phyloP scores from a whole-genome alignment of 2,888 invertebrate species.

The Colostygia pectinataria region DNA sequence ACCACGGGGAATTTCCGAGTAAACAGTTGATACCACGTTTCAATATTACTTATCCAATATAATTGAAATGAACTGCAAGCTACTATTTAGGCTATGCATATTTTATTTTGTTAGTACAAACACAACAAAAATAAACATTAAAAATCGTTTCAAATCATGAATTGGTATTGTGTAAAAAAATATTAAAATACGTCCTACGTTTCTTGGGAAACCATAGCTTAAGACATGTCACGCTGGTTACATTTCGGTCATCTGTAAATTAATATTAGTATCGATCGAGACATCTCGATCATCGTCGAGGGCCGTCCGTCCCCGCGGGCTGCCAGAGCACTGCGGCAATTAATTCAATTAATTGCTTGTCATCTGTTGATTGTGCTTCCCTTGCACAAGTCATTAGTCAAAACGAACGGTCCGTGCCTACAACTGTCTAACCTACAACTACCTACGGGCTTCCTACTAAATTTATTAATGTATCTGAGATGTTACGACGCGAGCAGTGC shows the following conservation, averaged over 20 bases:
- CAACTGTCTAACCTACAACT: constrained; percentile 8
- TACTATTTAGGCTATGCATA: too few relatives aligned
- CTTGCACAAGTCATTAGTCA: constrained; percentile 69
- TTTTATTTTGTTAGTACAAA: too few relatives aligned
- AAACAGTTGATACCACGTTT: too few relatives aligned
- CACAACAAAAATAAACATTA: too few relatives aligned
- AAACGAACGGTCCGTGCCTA: constrained; percentile 43
- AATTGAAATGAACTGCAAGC: too few relatives aligned
- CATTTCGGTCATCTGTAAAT: constrained; percentile 18
- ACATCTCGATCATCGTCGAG: constrained; percentile 18
- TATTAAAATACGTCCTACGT: not conserved
- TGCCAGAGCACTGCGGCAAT: constrained; percentile 47
- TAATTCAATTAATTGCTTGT: constrained; percentile 75
- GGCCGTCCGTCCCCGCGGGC: constrained; percentile 21
- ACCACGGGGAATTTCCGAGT: too few relatives aligned
- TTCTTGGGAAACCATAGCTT: not conserved
- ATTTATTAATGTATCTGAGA: too few relatives aligned
- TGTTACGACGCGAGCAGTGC: too few relatives aligned
- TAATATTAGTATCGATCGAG: constrained; percentile 17
- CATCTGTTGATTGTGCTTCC: constrained; percentile 69
- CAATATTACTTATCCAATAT: too few relatives aligned
- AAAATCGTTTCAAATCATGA: too few relatives aligned
- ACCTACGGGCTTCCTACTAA: too few relatives aligned
- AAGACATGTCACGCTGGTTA: not conserved
- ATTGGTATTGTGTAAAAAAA: too few relatives aligned